A percentile compares a stretch with the other conserved stretches of the same genome.
These are phyloP conservation scores for Botia almorhae DNA, from an alignment of 2,797 vertebrate genomes.

Conservation along the genomic window DNA sequence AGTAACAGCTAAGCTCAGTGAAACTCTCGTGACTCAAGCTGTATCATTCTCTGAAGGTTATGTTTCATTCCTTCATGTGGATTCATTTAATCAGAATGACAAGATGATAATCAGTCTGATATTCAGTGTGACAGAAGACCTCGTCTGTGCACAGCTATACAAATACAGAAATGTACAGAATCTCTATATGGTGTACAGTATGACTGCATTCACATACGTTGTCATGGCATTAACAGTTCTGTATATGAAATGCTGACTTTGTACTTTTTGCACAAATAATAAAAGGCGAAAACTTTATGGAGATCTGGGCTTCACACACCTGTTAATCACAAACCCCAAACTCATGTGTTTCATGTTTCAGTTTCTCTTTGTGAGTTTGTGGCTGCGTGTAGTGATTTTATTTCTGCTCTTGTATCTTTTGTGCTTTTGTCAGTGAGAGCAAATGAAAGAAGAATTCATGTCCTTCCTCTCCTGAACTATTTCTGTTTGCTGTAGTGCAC, in stretches of 20 bases:
- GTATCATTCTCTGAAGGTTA: no score
- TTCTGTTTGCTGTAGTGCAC: not conserved
- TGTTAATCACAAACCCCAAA: constrained; percentile 10
- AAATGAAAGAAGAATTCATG: no score
- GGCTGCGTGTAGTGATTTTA: constrained; percentile 20
- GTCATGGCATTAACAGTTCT: not conserved
- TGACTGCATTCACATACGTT: not conserved
- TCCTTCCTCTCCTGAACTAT: constrained; percentile 1
- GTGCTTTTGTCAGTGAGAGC: not conserved
- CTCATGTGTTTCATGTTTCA: constrained; percentile 26
- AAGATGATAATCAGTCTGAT: no score
- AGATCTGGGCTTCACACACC: constrained; percentile 8
- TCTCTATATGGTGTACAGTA: not conserved
- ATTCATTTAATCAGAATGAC: no score
- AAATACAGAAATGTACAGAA: no score
- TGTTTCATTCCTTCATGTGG: no score
- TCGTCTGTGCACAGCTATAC: no score
- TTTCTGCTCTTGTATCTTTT: not conserved
- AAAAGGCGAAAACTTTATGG: constrained; percentile 30
- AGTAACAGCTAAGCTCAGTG: no score
- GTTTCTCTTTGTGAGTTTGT: constrained; percentile 22
- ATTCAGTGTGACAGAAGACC: no score
- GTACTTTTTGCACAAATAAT: constrained; percentile 9
- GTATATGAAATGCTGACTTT: constrained; percentile 20
- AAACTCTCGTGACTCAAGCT: no score